Evolutionary conservation across 2,888 invertebrate genomes (phyloP), one percentile per base, ranked within the genome.

Genomic region (Dorcus parallelipipedus): DNA sequence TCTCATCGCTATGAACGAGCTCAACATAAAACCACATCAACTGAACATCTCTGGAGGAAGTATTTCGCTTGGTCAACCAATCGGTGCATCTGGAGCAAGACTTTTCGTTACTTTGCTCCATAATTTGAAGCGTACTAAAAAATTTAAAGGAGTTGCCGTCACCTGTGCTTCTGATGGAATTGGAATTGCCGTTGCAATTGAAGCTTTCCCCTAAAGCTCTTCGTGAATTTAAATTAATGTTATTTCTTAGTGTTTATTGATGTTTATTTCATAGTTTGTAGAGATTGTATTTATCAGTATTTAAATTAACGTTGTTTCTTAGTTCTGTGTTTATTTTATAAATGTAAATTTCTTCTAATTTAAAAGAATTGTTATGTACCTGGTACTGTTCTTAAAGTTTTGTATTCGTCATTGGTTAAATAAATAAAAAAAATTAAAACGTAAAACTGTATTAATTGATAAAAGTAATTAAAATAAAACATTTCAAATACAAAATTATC

Each of bases 141-240:
- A 84, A 38, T 84, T 81, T 61, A 86, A 84, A 70, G 93, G 93
- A 7, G 80, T 93, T 39, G 92, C 91, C n/a, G 83, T 90, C 0
- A 79, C 93, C 1, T 93, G 93, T 75, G 84, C 93, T 70, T 93
- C 93, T 3, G 93, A 93, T 2, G 93, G 93, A 47, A 91, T 92
- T 91, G 93, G 92, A n/a, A 88, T 93, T 60, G 92, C 93, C 2
- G 78, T 93, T 70, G 91, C 91, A 64, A 78, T 93, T 3, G 88
- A 93, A 78, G 14, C 49, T 49, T 7, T 43, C 17, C 40, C 10
- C 4, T 40, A 40, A 40, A 20, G 2, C 20, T 20, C 20, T 3
- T 20, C 20, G 2, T 20, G 3, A 20, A 20, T 20, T 20, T 20
- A 20, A 20, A 20, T 20, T 20, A 20, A 20, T 20, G 20, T 20